Conservation (phyloP, 2,113 vertebrate genomes). For the Poeciliopsis turrubarensis region DNA sequence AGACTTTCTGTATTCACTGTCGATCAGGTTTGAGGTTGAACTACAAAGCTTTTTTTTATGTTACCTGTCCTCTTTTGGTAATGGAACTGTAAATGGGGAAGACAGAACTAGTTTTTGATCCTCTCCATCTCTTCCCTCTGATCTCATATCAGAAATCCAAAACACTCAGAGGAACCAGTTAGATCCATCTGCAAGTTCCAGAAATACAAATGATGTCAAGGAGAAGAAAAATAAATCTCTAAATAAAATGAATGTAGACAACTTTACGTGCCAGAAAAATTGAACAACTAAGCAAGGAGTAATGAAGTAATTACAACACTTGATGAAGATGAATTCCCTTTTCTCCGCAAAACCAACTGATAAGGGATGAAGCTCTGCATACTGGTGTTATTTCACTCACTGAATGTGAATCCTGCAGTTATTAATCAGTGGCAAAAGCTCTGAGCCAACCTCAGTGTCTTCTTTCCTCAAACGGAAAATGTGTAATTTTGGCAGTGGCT, state of each 20-base stretch:
- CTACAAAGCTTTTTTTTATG: too few species aligned
- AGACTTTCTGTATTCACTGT: too few species aligned
- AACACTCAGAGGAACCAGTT: too few species aligned
- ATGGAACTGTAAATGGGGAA: too few species aligned
- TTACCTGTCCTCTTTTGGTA: too few species aligned
- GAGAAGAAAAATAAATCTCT: constrained; percentile 15
- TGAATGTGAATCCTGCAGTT: constrained; percentile 14
- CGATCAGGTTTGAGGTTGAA: too few species aligned
- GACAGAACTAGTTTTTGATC: too few species aligned
- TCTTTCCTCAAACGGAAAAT: constrained; percentile 20
- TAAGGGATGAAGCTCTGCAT: constrained; percentile 6
- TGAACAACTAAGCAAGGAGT: neutral
- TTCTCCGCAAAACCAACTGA: constrained; percentile 1
- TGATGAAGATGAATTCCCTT: constrained; percentile 1
- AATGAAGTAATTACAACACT: constrained; percentile 18
- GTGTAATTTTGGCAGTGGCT: constrained; percentile 50
- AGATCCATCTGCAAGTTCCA: too few species aligned
- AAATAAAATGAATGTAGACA: constrained; percentile 6
- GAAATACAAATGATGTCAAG: too few species aligned
- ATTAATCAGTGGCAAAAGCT: neutral
- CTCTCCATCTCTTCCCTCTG: too few species aligned
- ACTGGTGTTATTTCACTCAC: constrained; percentile 30
- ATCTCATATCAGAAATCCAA: too few species aligned
- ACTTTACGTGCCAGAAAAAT: neutral
- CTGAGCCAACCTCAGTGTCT: constrained; percentile 33